Evolutionary conservation across 1,140 invertebrate species (phyloP), one percentile per base, ranked within the genome.

Genomic region (Pseudobourletiella spinata): DNA sequence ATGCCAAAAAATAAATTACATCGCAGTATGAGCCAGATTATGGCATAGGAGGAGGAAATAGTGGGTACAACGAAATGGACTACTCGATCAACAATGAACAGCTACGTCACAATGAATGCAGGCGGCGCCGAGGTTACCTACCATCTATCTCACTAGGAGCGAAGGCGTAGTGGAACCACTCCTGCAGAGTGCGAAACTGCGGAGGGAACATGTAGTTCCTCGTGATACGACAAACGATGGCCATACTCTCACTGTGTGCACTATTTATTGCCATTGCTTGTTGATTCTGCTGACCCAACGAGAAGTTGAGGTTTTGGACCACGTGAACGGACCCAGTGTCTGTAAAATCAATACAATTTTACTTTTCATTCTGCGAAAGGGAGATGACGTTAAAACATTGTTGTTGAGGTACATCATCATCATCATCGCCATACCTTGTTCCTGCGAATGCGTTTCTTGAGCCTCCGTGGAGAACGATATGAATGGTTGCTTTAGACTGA

Each of bases 161-260:
- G 76, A 97, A 96, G 0, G 93, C 90, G 77, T 97, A 98, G 70
- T 91, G 86, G 77, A 97, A 97, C 94, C 95, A 98, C 76, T 97
- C 94, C 69, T 89, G 86, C 11, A 95, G 78, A 20, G 87, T 88
- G 74, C 91, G 89, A 75, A 95, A 96, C 75, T 95, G 93, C 25
- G 92, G 93, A 50, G 92, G 92, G 76, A 95, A 95, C 22, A 95
- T 82, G 55, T 95, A 84, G 67, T 89, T 91, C 51, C 93, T 80
- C 43, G 90, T 89, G 61, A 97, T 85, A 71, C 89, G 85, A 73
- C 90, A 94, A 24, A 97, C 91, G 1, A 89, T 94, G 11, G 89
- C 92, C 87, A 92, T 93, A 28, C 86, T 90, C 72, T 85, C 84
- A 74, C 88, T 86, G 11, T 59, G 64, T 28, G 46, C 20, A 42